phyloP scores from a whole-genome alignment of 2,888 invertebrate species.

The Lasius platythorax region DNA sequence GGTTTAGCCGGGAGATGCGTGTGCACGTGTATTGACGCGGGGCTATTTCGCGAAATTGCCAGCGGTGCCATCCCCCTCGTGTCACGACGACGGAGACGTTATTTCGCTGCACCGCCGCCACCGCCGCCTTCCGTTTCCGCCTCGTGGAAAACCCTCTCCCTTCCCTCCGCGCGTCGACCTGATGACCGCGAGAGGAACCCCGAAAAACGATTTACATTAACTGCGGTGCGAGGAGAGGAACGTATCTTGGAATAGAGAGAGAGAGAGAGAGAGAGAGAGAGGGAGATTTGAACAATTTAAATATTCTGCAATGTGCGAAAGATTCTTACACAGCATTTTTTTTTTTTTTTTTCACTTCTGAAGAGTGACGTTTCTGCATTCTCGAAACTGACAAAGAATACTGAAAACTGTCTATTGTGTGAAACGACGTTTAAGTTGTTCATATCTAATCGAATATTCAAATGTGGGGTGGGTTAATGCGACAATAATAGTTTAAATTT shows the following conservation, averaged over 20 bases:
- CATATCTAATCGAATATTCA: not conserved
- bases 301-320: not conserved
- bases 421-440: not conserved
- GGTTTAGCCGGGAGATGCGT: constrained; percentile 59
- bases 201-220: constrained; percentile 29
- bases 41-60: constrained; percentile 61
- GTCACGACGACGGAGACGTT: constrained; percentile 50
- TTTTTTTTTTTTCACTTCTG: not conserved
- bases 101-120: constrained; percentile 26
- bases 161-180: not conserved
- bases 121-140: constrained; percentile 10
- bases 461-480: not conserved
- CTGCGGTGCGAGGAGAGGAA: not conserved
- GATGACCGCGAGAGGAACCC: constrained; percentile 35
- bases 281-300: constrained; percentile 6
- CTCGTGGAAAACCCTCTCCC: not conserved
- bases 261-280: not conserved
- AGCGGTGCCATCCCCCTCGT: constrained; percentile 51
- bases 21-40: constrained; percentile 49
- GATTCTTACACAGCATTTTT: not conserved
- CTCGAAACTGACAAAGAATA: not conserved
- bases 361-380: not conserved
- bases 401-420: not conserved
- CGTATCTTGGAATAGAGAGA: not conserved
- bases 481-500: constrained; percentile 4